Percentiles rank a stretch among this genome's conserved stretches.
These are phyloP conservation scores for Apoda limacodes DNA, from an alignment of 2,888 invertebrate genomes.

Conservation along the genomic window DNA sequence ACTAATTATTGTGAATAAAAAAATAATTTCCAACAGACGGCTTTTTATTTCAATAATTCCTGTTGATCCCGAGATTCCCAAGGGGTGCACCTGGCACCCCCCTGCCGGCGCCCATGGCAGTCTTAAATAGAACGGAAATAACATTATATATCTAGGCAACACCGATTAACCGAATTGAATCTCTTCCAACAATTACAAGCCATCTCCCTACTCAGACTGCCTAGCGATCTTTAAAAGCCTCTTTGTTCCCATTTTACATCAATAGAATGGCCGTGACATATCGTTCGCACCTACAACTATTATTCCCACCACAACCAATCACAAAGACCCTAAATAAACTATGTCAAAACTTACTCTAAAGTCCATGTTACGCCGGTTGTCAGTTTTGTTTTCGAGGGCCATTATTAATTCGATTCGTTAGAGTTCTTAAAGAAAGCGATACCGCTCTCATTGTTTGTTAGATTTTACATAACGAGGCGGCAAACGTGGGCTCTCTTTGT, in stretches of 20 bases:
- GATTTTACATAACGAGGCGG: slow-evolving; percentile 66
- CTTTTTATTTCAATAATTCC: too few relatives aligned
- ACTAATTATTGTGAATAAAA: too few relatives aligned
- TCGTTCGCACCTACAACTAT: slow-evolving; percentile 16
- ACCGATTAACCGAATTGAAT: too few relatives aligned
- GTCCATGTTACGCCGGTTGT: slow-evolving; percentile 26
- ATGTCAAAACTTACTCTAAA: slow-evolving; percentile 22
- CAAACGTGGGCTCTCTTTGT: slow-evolving; percentile 51
- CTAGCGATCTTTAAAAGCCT: slow-evolving; percentile 25
- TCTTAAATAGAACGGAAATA: too few relatives aligned
- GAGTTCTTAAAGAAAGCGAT: slow-evolving; percentile 62
- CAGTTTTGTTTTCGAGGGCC: slow-evolving; percentile 37
- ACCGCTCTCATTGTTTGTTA: slow-evolving; percentile 53
- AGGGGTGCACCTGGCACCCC: too few relatives aligned
- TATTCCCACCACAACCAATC: slow-evolving; percentile 16
- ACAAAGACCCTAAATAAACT: slow-evolving; percentile 21
- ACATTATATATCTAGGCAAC: too few relatives aligned
- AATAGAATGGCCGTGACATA: slow-evolving; percentile 19
- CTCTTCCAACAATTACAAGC: too few relatives aligned
- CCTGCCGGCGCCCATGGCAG: too few relatives aligned
- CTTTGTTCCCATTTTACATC: slow-evolving; percentile 28
- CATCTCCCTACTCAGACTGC: slow-evolving; percentile 20
- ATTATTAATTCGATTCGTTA: slow-evolving; percentile 63
- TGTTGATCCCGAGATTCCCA: too few relatives aligned
- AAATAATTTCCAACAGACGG: too few relatives aligned